These are phyloP conservation scores for Micromys minutus DNA, from an alignment of 2,113 vertebrate species.

Conservation along the genomic window DNA sequence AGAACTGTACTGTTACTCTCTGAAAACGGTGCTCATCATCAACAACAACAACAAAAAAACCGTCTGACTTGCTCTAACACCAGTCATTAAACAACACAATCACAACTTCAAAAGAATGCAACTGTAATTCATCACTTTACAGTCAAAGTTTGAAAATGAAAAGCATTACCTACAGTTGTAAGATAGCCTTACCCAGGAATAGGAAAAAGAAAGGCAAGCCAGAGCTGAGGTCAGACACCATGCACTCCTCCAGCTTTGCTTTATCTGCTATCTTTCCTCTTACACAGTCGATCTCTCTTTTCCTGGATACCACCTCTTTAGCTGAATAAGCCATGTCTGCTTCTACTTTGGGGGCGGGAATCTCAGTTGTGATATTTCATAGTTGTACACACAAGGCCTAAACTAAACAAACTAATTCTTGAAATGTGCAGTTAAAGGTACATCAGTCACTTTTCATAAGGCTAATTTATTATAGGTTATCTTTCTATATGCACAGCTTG, in stretches of 20 bases:
- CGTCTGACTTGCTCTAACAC: background rate
- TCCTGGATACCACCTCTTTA: background rate
- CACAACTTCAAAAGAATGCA: background rate
- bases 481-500: background rate
- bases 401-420: background rate
- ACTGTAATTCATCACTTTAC: background rate
- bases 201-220: background rate
- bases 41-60: background rate
- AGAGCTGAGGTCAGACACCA: background rate
- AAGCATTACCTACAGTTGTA: background rate
- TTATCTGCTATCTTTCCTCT: background rate
- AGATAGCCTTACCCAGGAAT: background rate
- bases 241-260: background rate
- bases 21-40: background rate
- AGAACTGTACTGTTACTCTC: background rate
- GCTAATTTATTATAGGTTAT: background rate
- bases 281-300: background rate
- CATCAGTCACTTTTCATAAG: background rate
- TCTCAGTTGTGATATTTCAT: background rate
- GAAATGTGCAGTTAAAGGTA: background rate
- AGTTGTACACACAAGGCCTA: background rate
- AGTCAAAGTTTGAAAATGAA: background rate
- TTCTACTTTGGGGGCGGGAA: background rate
- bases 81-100: background rate
- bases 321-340: background rate